phyloP scores from a whole-genome alignment of 2,888 invertebrate species.

The Caprella mutica region DNA sequence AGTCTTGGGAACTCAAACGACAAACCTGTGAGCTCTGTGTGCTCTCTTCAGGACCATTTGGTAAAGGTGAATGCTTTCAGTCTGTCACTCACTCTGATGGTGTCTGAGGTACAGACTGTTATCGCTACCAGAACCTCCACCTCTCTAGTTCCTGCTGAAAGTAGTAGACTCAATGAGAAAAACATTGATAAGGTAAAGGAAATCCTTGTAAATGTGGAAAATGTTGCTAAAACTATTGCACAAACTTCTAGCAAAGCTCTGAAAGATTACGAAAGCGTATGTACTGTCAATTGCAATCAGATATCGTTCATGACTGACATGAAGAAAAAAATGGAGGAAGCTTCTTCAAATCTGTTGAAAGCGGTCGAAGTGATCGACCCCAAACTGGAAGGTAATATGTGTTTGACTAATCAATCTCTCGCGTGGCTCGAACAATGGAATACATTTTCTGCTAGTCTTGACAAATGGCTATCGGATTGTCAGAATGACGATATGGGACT shows the following conservation, averaged over 20 bases:
- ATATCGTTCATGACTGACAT: no score
- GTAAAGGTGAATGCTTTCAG: constrained; percentile 1
- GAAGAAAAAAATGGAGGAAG: constrained; percentile 2
- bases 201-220: neutral
- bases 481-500: no score
- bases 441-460: neutral
- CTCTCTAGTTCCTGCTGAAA: no score
- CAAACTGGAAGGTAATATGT: neutral
- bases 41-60: neutral
- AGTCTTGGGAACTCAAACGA: neutral
- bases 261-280: neutral
- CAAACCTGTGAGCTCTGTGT: neutral
- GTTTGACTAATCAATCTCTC: neutral
- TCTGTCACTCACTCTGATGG: constrained; percentile 1
- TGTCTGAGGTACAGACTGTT: constrained; percentile 6
- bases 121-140: constrained; percentile 1
- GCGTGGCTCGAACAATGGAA: neutral
- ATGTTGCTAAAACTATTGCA: neutral
- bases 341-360: neutral
- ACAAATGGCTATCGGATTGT: no score
- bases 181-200: neutral
- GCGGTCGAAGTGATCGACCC: constrained; percentile 2
- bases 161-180: no score
- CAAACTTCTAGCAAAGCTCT: neutral
- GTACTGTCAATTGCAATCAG: no score